Base-by-base conservation (phyloP, 35 echinoderm and acorn worm genomes). In the Eucidaris tribuloides region DNA sequence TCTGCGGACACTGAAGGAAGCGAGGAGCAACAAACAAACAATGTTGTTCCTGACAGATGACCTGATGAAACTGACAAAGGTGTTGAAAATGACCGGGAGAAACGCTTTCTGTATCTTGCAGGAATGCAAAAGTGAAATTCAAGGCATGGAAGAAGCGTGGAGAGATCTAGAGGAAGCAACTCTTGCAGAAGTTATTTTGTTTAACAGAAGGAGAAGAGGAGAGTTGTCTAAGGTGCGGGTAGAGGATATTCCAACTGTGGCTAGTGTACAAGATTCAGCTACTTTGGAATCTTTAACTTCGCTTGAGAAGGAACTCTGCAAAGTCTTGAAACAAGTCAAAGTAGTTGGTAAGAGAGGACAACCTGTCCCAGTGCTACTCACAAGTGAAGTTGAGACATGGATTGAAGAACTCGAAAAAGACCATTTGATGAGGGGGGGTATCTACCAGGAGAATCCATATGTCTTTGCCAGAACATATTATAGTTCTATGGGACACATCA, bases 151-250 rank as follows among this genome's bases (percentile, higher is more conserved):
- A n/a, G n/a, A n/a, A n/a, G n/a, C n/a, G n/a, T n/a, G n/a, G n/a
- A n/a, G n/a, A n/a, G n/a, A n/a, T n/a, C n/a, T n/a, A n/a, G n/a
- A n/a, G n/a, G n/a, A n/a, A n/a, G n/a, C n/a, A n/a, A n/a, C n/a
- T n/a, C n/a, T n/a, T n/a, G n/a, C n/a, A 29, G 5, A 5, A 62
- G 23, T 62, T 4, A 80, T 81, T 41, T 14, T 87, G 2, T 87
- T 87, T 31, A 87, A 87, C 28, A 5, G 76, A 36, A 36, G 76
- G 35, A 58, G 85, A 20, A 46, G 23, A 33, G 74, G 59, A 19
- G 76, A 63, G 41, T 46, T 63, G 7, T 87, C 85, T 4, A 34
- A 68, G 9, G 23, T 83, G 19, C 63, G 13, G 6, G 7, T 72
- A 25, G 31, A 42, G 9, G 71, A 76, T 39, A 28, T 39, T 7